A percentile compares a stretch with the other conserved stretches of the same genome.
These are phyloP conservation scores for Polyommatus iphigenia DNA, from an alignment of 2,888 invertebrate species.

Conservation along the genomic window DNA sequence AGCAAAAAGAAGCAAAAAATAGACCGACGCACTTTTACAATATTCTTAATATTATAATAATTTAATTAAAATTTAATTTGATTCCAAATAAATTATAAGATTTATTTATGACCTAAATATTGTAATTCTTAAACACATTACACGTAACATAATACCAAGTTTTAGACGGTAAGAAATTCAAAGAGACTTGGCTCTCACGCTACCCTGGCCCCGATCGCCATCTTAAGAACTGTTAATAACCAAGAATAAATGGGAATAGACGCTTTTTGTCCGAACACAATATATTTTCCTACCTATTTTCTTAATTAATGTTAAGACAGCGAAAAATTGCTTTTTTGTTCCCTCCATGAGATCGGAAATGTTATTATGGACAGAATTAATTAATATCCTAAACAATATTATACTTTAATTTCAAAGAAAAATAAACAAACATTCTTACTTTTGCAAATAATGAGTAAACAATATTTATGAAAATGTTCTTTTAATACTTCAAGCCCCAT, in stretches of 20 bases:
- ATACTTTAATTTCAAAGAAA: not conserved
- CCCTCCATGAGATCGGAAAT: not conserved
- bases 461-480: too few relatives aligned
- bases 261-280: conserved; percentile 13
- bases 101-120: too few relatives aligned
- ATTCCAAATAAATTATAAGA: too few relatives aligned
- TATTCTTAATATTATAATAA: too few relatives aligned
- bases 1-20: too few relatives aligned
- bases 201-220: not conserved
- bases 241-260: not conserved
- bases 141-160: not conserved
- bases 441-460: not conserved
- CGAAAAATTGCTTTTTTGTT: conserved; percentile 23
- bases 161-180: not conserved
- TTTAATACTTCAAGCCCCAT: too few relatives aligned
- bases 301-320: conserved; percentile 8
- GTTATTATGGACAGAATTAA: not conserved
- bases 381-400: not conserved
- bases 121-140: too few relatives aligned
- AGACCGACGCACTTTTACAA: too few relatives aligned
- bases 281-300: conserved; percentile 10
- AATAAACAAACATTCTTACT: not conserved
- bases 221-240: conserved; percentile 11
- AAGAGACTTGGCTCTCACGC: not conserved
- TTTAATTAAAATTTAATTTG: too few relatives aligned